phyloP scores from a whole-genome alignment of 2,113 vertebrate genomes.

The Variabilichromis moorii region DNA sequence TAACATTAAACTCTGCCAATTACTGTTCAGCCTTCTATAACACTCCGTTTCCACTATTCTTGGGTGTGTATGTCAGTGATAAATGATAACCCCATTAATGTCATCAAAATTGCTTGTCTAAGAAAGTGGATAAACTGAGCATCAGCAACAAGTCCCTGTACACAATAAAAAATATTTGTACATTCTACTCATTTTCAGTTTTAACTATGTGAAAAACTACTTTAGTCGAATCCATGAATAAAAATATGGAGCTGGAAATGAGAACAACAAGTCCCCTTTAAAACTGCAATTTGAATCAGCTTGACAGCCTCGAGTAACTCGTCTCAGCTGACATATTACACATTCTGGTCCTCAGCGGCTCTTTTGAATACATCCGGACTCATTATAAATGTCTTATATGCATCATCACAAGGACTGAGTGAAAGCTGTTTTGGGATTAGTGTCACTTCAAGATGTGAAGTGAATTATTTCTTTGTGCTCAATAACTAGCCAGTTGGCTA shows the following conservation, averaged over 20 bases:
- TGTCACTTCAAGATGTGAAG: neutral
- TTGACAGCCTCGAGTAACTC: neutral
- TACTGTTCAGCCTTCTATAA: neutral
- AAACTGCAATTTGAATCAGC: neutral
- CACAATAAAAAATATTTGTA: neutral
- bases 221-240: neutral
- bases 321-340: neutral
- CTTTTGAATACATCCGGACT: neutral
- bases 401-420: neutral
- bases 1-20: neutral
- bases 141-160: neutral
- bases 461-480: neutral
- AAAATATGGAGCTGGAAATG: neutral
- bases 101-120: neutral
- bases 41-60: neutral
- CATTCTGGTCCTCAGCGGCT: neutral
- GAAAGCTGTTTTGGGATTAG: neutral
- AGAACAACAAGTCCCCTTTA: neutral
- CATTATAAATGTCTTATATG: neutral
- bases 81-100: neutral
- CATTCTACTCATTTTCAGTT: neutral
- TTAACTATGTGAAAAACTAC: neutral
- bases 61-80: neutral
- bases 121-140: neutral
- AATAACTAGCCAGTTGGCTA: neutral